A percentile compares a stretch with the other conserved stretches of the same genome.
Conservation (phyloP, 2,888 invertebrate genomes). For the Baronia brevicornis region DNA sequence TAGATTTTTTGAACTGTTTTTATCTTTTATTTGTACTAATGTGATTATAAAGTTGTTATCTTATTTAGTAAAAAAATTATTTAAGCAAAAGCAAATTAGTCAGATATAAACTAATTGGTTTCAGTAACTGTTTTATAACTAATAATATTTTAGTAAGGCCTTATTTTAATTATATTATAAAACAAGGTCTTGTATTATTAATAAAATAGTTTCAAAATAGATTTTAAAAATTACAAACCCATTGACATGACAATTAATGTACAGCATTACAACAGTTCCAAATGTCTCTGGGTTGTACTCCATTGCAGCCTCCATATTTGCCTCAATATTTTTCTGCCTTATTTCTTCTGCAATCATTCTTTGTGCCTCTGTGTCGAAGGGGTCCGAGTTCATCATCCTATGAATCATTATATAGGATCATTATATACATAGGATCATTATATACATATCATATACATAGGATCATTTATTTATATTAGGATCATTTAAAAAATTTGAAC, state of each 20-base stretch:
- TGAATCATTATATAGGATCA: slow-evolving; percentile 11
- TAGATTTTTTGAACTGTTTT: too few species aligned
- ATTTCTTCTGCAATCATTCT: slow-evolving; percentile 97
- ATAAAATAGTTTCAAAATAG: too few species aligned
- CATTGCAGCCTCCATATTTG: slow-evolving; percentile 99
- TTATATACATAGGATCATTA: background rate
- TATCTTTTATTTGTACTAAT: too few species aligned
- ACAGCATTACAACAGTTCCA: slow-evolving; percentile 97
- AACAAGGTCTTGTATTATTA: background rate
- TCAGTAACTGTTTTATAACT: too few species aligned
- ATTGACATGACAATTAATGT: slow-evolving; percentile 98
- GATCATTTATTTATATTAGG: too few species aligned
- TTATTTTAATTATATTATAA: background rate
- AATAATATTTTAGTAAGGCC: too few species aligned
- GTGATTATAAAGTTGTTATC: too few species aligned
- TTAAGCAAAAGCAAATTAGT: too few species aligned
- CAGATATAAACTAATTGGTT: too few species aligned
- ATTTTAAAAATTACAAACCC: slow-evolving; percentile 70
- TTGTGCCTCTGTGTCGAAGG: slow-evolving; percentile 97
- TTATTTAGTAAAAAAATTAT: too few species aligned
- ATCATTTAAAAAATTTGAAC: too few species aligned
- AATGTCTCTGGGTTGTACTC: slow-evolving; percentile 99
- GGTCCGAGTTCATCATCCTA: slow-evolving; percentile 94
- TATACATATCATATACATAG: too few species aligned
- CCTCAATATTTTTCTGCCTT: slow-evolving; percentile 95